Conservation (phyloP, 2,888 invertebrate genomes). For the Eupithecia abbreviata region DNA sequence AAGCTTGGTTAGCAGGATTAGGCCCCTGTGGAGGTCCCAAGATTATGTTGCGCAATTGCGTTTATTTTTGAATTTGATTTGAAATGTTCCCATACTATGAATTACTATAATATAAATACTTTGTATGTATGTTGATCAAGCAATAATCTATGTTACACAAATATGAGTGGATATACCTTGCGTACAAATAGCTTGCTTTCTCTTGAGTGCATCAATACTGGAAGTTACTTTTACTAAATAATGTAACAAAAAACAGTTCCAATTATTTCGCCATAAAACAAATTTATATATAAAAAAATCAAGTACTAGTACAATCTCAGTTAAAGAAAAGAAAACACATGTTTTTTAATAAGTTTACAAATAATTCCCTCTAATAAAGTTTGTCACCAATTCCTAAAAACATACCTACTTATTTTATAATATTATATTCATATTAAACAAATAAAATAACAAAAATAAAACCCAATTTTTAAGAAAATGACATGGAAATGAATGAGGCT, state of each 20-base stretch:
- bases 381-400: not conserved
- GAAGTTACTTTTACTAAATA: not conserved
- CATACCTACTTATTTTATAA: not conserved
- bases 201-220: not conserved
- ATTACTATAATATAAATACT: not conserved
- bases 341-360: not conserved
- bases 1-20: too few species aligned
- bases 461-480: not conserved
- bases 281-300: not conserved
- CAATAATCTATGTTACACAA: not conserved
- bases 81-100: not conserved
- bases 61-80: not conserved
- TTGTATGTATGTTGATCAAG: not conserved
- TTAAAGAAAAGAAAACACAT: not conserved
- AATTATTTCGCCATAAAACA: not conserved
- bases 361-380: not conserved
- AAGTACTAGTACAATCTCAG: not conserved
- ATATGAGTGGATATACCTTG: not conserved
- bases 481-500: not conserved
- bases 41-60: not conserved
- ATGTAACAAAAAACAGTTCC: not conserved
- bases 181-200: not conserved
- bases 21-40: not conserved
- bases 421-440: not conserved
- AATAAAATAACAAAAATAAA: not conserved